Evolutionary conservation across 2,797 vertebrate species (phyloP).

Genomic region (Nyctibius grandis): DNA sequence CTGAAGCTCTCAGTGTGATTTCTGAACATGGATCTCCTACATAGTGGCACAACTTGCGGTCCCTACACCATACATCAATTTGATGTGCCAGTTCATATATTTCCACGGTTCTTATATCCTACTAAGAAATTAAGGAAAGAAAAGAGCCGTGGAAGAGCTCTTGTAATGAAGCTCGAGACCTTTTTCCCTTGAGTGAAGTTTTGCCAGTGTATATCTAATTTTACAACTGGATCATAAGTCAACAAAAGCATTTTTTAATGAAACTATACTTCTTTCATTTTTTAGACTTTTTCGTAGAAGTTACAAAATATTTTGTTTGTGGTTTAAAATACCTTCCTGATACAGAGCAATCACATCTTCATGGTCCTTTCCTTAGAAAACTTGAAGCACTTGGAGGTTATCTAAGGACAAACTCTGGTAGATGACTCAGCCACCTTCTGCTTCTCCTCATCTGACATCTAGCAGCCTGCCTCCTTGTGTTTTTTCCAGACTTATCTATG

Average conservation of each 20-base stretch:
- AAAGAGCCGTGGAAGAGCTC: neutral
- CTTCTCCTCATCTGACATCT: slow-evolving; percentile 19
- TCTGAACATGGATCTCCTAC: neutral
- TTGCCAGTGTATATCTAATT: neutral
- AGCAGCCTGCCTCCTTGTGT: neutral
- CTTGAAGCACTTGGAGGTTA: neutral
- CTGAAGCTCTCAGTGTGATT: neutral
- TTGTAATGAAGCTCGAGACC: neutral
- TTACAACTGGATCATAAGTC: neutral
- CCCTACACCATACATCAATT: neutral
- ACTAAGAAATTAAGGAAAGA: neutral
- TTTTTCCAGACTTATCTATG: neutral
- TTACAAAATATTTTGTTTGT: neutral
- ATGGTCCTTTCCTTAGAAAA: neutral
- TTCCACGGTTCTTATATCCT: neutral
- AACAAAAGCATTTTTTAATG: neutral
- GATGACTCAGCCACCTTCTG: slow-evolving; percentile 26
- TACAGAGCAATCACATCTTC: neutral
- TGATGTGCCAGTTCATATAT: neutral
- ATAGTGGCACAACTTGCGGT: neutral
- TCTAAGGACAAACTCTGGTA: neutral
- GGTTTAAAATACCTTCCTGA: neutral
- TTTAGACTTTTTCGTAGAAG: neutral
- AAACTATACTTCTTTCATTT: neutral
- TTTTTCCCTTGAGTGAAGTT: neutral